A percentile compares a stretch with the other conserved stretches of the same genome.
phyloP scores from a whole-genome alignment of 2,888 invertebrate species.

The Dynastes hyllus region DNA sequence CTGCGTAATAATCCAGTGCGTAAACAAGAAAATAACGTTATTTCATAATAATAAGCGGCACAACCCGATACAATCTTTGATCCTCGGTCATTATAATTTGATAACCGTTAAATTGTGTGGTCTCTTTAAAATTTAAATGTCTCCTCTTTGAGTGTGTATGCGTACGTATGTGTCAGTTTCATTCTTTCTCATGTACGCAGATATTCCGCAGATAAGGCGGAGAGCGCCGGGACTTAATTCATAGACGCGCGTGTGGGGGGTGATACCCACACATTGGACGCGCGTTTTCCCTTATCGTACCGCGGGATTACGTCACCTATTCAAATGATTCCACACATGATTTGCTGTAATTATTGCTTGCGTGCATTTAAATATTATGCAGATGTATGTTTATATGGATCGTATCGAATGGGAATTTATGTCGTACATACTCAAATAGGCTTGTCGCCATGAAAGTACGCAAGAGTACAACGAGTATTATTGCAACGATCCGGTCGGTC shows the following conservation, averaged over 20 bases:
- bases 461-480: no score
- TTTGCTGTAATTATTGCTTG: conserved; percentile 32
- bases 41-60: neutral
- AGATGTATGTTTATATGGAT: conserved; percentile 7
- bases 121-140: conserved; percentile 38
- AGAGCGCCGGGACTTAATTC: conserved; percentile 19
- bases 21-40: neutral
- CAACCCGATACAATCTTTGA: neutral
- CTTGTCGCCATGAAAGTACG: conserved; percentile 7
- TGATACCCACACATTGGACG: conserved; percentile 11
- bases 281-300: conserved; percentile 17
- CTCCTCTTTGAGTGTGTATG: neutral
- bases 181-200: conserved; percentile 6
- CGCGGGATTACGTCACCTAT: conserved; percentile 24
- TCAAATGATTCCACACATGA: conserved; percentile 31
- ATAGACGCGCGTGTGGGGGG: conserved; percentile 24
- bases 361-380: conserved; percentile 11
- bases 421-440: neutral
- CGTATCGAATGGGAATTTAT: conserved; percentile 13
- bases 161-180: neutral
- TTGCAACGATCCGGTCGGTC: no score
- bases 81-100: neutral
- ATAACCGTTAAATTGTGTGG: neutral
- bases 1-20: neutral
- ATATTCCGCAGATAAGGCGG: conserved; percentile 29